phyloP scores from a whole-genome alignment of 2,113 vertebrate genomes.

The Oriolus oriolus region DNA sequence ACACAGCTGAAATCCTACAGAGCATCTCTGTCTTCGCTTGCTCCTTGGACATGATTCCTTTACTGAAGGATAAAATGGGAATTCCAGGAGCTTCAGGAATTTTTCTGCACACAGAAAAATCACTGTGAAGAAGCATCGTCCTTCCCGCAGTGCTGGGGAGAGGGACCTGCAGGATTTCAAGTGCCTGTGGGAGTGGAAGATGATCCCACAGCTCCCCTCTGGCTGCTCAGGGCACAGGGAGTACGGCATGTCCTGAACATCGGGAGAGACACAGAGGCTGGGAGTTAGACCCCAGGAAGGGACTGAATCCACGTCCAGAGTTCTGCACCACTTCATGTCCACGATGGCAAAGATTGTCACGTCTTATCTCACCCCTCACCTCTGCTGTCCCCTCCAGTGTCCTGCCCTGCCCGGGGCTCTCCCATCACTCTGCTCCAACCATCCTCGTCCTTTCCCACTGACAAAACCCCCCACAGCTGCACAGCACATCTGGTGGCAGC shows the following conservation, averaged over 20 bases:
- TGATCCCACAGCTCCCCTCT: background rate
- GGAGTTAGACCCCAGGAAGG: background rate
- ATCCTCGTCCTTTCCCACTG: background rate
- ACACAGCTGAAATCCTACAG: background rate
- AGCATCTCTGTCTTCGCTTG: background rate
- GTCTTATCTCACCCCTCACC: background rate
- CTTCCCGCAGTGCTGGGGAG: background rate
- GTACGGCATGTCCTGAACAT: background rate
- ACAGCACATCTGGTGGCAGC: background rate
- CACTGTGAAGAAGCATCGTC: background rate
- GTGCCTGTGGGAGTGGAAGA: background rate
- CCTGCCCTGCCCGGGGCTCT: background rate
- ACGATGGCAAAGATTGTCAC: background rate
- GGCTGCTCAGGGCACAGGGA: background rate
- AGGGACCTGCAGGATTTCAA: background rate
- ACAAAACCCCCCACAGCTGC: background rate
- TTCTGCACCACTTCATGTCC: background rate
- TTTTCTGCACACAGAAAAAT: background rate
- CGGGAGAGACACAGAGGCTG: background rate
- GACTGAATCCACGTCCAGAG: background rate
- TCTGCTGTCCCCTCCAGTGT: background rate
- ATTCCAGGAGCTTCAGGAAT: background rate
- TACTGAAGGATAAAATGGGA: background rate
- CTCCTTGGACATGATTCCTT: background rate
- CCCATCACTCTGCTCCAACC: background rate